phyloP scores from a whole-genome alignment of 2,797 vertebrate species.

The Dendrocincla tyrannina region DNA sequence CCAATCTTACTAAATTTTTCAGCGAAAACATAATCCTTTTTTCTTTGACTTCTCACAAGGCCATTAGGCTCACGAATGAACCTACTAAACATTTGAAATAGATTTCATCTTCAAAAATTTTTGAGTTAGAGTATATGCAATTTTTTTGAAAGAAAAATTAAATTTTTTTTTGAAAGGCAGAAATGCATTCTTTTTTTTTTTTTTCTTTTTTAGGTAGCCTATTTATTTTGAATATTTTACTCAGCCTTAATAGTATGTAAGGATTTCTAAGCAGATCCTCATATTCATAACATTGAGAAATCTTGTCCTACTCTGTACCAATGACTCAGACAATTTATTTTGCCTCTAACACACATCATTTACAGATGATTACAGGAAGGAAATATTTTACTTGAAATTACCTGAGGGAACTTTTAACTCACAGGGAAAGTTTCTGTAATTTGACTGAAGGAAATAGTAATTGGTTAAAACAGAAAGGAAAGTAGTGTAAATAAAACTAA shows the following conservation, averaged over 20 bases:
- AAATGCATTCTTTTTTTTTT: not conserved
- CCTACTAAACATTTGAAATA: not conserved
- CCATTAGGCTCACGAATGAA: not conserved
- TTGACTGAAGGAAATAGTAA: not conserved
- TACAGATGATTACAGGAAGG: not conserved
- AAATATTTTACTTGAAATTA: not conserved
- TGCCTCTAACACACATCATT: not conserved
- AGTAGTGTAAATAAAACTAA: not conserved
- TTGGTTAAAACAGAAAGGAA: not conserved
- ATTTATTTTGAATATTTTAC: not conserved
- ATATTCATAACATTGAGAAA: not conserved
- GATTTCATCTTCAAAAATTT: not conserved
- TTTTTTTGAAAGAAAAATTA: not conserved
- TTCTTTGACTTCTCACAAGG: not conserved
- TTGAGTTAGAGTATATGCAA: not conserved
- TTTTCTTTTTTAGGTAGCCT: not conserved
- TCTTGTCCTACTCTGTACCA: not conserved
- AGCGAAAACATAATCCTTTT: not conserved
- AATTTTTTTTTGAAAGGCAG: not conserved
- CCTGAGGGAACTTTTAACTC: not conserved
- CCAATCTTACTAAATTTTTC: not conserved
- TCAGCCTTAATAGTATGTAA: not conserved
- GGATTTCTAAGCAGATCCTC: not conserved
- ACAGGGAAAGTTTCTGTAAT: not conserved
- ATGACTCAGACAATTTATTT: not conserved